Conservation (phyloP, 2,797 vertebrate genomes). For the Lutjanus campechanus region DNA sequence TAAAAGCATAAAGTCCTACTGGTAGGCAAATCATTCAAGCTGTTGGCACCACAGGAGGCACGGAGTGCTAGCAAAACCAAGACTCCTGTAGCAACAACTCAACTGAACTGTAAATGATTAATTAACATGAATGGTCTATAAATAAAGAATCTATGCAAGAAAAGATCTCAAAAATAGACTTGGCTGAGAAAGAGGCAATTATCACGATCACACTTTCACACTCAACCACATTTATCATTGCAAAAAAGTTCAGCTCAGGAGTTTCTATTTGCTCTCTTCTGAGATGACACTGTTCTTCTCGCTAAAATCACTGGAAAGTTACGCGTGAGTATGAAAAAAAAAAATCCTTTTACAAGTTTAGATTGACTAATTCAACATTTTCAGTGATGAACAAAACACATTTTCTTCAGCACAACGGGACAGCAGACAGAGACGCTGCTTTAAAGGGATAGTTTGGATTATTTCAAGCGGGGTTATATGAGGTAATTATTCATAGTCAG, state of each 20-base stretch:
- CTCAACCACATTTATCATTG: conserved; percentile 44
- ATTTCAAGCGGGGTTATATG: too few species aligned
- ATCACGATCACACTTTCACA: conserved; percentile 70
- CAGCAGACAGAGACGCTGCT: background rate
- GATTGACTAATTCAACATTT: conserved; percentile 9
- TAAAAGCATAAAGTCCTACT: background rate
- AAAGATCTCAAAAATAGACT: conserved; percentile 70
- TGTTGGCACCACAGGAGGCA: conserved; percentile 21
- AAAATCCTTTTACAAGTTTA: conserved; percentile 1
- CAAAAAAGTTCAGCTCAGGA: conserved; percentile 52
- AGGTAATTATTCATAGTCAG: too few species aligned
- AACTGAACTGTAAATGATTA: conserved; percentile 49
- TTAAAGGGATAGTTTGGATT: too few species aligned
- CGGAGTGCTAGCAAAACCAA: conserved; percentile 14
- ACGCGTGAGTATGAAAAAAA: conserved; percentile 3
- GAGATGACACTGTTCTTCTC: conserved; percentile 29
- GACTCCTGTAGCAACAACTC: conserved; percentile 42
- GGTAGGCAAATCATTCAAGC: conserved; percentile 25
- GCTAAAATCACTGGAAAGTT: conserved; percentile 16
- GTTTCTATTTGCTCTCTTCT: conserved; percentile 43
- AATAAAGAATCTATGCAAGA: conserved; percentile 37
- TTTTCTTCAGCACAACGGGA: background rate
- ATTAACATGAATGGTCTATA: conserved; percentile 58
- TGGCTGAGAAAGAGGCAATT: conserved; percentile 77
- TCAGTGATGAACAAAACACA: background rate